Evolutionary conservation across 2,113 vertebrate species (phyloP), one percentile per base, ranked within the genome.

Genomic region (Serilophus lunatus): DNA sequence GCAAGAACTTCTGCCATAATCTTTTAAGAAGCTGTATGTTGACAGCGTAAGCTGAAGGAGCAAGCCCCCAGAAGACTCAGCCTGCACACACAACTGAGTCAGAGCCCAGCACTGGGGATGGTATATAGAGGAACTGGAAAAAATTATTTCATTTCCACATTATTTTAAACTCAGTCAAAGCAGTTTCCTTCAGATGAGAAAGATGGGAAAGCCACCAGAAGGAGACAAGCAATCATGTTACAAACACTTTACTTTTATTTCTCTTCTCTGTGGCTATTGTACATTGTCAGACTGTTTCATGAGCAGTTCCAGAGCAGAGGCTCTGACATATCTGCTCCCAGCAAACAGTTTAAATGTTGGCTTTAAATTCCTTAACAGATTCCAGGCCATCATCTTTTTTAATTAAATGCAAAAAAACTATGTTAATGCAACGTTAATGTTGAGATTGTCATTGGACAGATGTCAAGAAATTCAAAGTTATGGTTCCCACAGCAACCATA

Each of bases 321-420:
- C 84, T 95, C 87, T 96, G 92, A 95, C 95, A 96, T 96, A 93
- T 96, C 93, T 95, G 91, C 82, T 94, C 95, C 96, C 94, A 95
- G 95, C 61, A 97, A 97, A 95, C 90, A 94, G 90, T 94, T 95
- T 95, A 97, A 97, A 97, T 96, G 96, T 97, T 97, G 97, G 97
- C 97, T 97, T 97, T 95, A 97, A 97, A 97, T 96, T 96, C 93
- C 96, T 97, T 95, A 97, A 97, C 97, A 97, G 97, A 97, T 97
- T 97, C 97, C 95, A 96, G 95, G 93, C 96, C 97, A 97, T 97
- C 97, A 97, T 97, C 94, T 96, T 97, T 96, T 97, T 97, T 97
- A 97, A 97, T 97, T 97, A 97, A 97, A 97, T 97, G 93, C 96
- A 95, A 97, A 97, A 97, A 96, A 92, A 96, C 96, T 96, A 97